Evolutionary conservation across 1,140 invertebrate species (phyloP).

Genomic region (Calephelis nemesis): DNA sequence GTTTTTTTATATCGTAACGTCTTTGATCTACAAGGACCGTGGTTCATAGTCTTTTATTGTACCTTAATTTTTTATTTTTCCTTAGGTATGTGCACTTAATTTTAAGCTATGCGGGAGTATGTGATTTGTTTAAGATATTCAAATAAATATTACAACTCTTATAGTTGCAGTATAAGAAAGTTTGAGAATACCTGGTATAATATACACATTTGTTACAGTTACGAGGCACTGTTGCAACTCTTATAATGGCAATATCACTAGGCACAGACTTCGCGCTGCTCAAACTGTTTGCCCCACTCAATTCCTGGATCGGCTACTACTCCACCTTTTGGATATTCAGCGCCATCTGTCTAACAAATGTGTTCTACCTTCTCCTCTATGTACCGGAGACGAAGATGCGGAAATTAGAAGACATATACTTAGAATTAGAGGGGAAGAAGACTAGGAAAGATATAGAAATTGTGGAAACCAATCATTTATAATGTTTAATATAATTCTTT

Average conservation of each 20-base stretch:
- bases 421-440: conserved; percentile 59
- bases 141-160: too few relatives aligned
- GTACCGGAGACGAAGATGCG: conserved; percentile 89
- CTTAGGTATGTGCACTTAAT: too few relatives aligned
- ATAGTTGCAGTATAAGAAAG: too few relatives aligned
- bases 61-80: too few relatives aligned
- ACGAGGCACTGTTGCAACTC: conserved; percentile 64
- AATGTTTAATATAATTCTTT: too few relatives aligned
- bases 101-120: too few relatives aligned
- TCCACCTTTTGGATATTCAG: conserved; percentile 86
- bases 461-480: conserved; percentile 43
- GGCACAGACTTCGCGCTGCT: conserved; percentile 67
- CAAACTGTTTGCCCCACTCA: conserved; percentile 73
- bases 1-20: too few relatives aligned
- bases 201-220: conserved; percentile 39
- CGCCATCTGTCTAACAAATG: conserved; percentile 80
- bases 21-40: too few relatives aligned
- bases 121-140: too few relatives aligned
- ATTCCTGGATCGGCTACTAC: conserved; percentile 80
- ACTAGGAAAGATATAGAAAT: conserved; percentile 38
- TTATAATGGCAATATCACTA: conserved; percentile 68
- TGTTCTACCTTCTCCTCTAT: conserved; percentile 82
- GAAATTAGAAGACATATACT: conserved; percentile 84
- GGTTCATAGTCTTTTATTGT: too few relatives aligned
- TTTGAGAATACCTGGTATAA: background rate